Percentiles rank a stretch among this genome's conserved stretches.
Conservation (phyloP, 2,797 vertebrate genomes). For the Urophycis tenuis region DNA sequence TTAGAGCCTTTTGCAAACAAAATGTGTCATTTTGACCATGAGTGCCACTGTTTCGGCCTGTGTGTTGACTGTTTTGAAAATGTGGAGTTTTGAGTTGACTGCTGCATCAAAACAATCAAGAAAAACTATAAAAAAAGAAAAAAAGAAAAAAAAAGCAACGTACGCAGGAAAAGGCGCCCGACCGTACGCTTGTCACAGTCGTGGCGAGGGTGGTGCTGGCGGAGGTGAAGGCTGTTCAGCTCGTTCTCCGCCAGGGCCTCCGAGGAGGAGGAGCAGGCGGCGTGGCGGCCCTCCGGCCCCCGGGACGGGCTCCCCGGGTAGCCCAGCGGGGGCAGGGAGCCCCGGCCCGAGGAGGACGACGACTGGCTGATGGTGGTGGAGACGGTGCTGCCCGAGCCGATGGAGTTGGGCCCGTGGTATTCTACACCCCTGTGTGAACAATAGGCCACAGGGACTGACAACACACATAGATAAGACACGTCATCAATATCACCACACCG, state of each 20-base stretch:
- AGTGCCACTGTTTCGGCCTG: too few relatives aligned
- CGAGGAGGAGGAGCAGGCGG: conserved; percentile 31
- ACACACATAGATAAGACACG: conserved; percentile 52
- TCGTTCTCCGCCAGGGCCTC: conserved; percentile 59
- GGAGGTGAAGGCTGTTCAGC: conserved; percentile 45
- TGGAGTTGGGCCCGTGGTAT: conserved; percentile 64
- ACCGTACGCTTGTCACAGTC: conserved; percentile 50
- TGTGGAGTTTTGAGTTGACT: too few relatives aligned
- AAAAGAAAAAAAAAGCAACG: conserved; percentile 25
- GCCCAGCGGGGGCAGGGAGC: conserved; percentile 64
- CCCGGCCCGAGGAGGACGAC: conserved; percentile 75
- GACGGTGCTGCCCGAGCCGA: conserved; percentile 67
- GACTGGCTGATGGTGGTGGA: conserved; percentile 70
- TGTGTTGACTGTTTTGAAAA: too few relatives aligned
- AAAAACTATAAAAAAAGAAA: too few relatives aligned
- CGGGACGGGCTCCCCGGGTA: conserved; percentile 49
- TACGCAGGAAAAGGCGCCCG: conserved; percentile 45
- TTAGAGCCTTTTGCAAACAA: too few relatives aligned
- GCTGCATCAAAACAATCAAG: too few relatives aligned
- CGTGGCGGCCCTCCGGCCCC: conserved; percentile 34
- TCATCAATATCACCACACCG: conserved; percentile 35
- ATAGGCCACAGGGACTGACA: conserved; percentile 65
- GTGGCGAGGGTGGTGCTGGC: conserved; percentile 49
- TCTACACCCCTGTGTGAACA: conserved; percentile 66
- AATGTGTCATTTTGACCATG: too few relatives aligned